phyloP scores from a whole-genome alignment of 2,888 invertebrate species.

The Ecdyonurus torrentis region DNA sequence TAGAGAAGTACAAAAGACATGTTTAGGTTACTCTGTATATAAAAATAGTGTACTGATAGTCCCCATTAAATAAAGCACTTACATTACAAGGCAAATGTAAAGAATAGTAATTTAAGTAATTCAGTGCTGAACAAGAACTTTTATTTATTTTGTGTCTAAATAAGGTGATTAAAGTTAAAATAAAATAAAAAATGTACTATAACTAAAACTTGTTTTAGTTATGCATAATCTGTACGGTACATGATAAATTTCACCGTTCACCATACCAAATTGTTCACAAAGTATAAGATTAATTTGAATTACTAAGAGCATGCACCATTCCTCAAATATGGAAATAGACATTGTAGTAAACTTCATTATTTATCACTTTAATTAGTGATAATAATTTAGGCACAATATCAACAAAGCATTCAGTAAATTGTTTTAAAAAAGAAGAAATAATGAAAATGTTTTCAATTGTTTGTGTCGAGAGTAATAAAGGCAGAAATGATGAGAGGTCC shows the following conservation, averaged over 20 bases:
- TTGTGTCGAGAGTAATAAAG: background rate
- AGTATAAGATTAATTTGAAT: background rate
- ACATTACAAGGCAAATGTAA: too few species aligned
- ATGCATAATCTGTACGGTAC: conserved; percentile 25
- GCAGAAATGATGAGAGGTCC: background rate
- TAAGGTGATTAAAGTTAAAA: too few species aligned
- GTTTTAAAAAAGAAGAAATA: too few species aligned
- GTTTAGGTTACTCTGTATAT: too few species aligned
- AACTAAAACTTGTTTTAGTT: background rate
- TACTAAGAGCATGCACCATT: background rate
- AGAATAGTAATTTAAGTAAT: too few species aligned
- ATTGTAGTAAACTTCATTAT: background rate
- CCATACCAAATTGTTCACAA: conserved; percentile 10
- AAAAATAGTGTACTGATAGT: too few species aligned
- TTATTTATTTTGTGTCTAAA: too few species aligned
- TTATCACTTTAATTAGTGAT: background rate
- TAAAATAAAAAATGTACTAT: background rate
- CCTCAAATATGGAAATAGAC: background rate
- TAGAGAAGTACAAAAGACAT: too few species aligned
- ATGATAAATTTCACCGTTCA: conserved; percentile 22
- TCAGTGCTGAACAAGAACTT: too few species aligned
- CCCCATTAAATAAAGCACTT: too few species aligned
- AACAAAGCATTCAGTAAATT: background rate
- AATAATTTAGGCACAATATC: background rate
- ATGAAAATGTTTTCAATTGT: background rate